Evolutionary conservation across 1,140 invertebrate genomes (phyloP).

Genomic region (Pectinophora gossypiella): DNA sequence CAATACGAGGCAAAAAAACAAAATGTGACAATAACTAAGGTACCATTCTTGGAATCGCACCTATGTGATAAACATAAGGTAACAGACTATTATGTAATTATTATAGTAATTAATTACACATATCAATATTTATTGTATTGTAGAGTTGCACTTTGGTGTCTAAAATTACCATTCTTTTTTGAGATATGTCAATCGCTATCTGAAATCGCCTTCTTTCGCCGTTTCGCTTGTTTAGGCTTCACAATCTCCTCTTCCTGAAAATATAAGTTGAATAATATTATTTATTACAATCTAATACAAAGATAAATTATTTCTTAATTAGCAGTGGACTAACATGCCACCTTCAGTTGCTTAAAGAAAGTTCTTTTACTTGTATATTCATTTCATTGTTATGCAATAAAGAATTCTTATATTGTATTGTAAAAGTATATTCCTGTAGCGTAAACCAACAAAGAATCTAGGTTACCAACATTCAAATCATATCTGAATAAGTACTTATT

Average conservation of each 20-base stretch:
- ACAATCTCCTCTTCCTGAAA: constrained; percentile 88
- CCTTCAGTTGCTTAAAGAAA: no score
- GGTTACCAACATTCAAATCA: no score
- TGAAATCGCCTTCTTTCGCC: constrained; percentile 90
- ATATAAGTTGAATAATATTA: no score
- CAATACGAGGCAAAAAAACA: constrained; percentile 7
- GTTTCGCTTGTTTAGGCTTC: constrained; percentile 89
- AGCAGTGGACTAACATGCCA: no score
- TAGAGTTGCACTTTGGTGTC: constrained; percentile 73
- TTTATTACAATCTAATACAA: no score
- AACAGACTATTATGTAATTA: constrained; percentile 36
- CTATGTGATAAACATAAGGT: constrained; percentile 42
- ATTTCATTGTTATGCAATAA: no score
- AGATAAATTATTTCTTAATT: no score
- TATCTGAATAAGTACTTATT: no score
- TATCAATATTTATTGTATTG: constrained; percentile 58
- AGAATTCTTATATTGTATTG: no score
- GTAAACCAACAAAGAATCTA: no score
- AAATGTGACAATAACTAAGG: constrained; percentile 38
- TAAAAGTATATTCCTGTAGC: no score
- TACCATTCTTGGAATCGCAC: constrained; percentile 59
- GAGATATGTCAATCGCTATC: constrained; percentile 87
- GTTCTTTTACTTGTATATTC: no score
- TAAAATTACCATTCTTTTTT: constrained; percentile 57
- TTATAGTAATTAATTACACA: constrained; percentile 29